These are phyloP conservation scores for Desmodus rotundus DNA, from an alignment of 2,113 vertebrate genomes.

Conservation along the genomic window DNA sequence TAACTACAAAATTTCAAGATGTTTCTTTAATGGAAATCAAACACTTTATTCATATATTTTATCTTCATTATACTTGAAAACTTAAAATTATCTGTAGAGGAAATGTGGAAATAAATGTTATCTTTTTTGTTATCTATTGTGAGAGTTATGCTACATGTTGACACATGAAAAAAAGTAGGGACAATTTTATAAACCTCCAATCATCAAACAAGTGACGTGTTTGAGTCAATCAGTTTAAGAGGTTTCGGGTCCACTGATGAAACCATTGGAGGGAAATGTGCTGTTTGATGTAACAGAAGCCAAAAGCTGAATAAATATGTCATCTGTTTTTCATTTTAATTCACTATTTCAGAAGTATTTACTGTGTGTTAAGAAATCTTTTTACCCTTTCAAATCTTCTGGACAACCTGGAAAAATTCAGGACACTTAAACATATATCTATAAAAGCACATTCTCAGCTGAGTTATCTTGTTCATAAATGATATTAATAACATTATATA, in stretches of 20 bases:
- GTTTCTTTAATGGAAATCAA: constrained; percentile 16
- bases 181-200: constrained; percentile 46
- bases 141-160: constrained; percentile 25
- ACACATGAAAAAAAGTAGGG: constrained; percentile 43
- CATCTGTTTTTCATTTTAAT: constrained; percentile 77
- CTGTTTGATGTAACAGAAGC: constrained; percentile 75
- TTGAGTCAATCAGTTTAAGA: constrained; percentile 70
- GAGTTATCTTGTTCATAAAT: constrained; percentile 29
- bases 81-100: background rate
- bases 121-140: constrained; percentile 32
- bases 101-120: constrained; percentile 2
- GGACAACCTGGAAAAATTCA: constrained; percentile 66
- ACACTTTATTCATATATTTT: background rate
- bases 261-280: constrained; percentile 74
- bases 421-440: constrained; percentile 47
- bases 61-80: constrained; percentile 16
- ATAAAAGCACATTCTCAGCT: constrained; percentile 42
- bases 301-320: constrained; percentile 69
- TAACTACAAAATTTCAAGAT: background rate
- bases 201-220: constrained; percentile 64
- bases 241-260: constrained; percentile 69
- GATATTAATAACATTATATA: background rate
- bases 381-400: constrained; percentile 69
- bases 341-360: constrained; percentile 72
- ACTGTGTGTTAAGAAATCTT: constrained; percentile 70